These are phyloP conservation scores for Pseudorasbora parva DNA, from an alignment of 2,113 vertebrate species.

Conservation along the genomic window DNA sequence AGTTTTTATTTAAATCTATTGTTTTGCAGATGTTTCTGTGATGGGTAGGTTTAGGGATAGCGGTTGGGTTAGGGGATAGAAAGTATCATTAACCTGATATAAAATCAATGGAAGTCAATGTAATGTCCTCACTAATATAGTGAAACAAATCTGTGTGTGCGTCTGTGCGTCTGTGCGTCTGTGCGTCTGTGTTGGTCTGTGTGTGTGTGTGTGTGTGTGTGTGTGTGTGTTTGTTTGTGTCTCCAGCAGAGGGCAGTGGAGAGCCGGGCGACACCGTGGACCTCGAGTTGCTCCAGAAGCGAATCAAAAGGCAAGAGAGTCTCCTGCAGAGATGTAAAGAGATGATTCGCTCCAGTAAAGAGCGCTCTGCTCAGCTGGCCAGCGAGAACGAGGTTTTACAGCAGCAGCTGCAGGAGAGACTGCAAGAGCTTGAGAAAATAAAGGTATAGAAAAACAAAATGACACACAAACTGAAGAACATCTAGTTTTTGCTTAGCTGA, in stretches of 20 bases:
- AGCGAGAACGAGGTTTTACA: constrained; percentile 94
- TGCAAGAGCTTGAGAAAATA: constrained; percentile 94
- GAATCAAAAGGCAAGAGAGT: constrained; percentile 89
- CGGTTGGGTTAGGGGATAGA: no score
- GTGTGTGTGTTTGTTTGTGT: background rate
- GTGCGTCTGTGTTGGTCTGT: no score
- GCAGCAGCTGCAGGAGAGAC: constrained; percentile 90
- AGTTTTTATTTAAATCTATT: no score
- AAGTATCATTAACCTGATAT: no score
- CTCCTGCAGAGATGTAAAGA: constrained; percentile 89
- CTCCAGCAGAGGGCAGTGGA: constrained; percentile 73
- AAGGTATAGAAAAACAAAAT: constrained; percentile 77
- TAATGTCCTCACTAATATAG: no score
- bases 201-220: no score
- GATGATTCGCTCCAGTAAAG: constrained; percentile 83
- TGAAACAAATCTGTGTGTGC: no score
- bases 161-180: no score
- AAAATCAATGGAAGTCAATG: no score
- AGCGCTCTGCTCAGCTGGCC: constrained; percentile 80
- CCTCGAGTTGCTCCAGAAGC: constrained; percentile 81
- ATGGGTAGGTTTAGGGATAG: no score
- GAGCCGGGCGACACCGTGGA: constrained; percentile 73
- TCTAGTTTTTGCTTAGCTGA: background rate
- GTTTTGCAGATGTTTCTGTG: no score
- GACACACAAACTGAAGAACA: background rate